Evolutionary conservation across 2,113 vertebrate genomes (phyloP).

Genomic region (Tiliqua scincoides): DNA sequence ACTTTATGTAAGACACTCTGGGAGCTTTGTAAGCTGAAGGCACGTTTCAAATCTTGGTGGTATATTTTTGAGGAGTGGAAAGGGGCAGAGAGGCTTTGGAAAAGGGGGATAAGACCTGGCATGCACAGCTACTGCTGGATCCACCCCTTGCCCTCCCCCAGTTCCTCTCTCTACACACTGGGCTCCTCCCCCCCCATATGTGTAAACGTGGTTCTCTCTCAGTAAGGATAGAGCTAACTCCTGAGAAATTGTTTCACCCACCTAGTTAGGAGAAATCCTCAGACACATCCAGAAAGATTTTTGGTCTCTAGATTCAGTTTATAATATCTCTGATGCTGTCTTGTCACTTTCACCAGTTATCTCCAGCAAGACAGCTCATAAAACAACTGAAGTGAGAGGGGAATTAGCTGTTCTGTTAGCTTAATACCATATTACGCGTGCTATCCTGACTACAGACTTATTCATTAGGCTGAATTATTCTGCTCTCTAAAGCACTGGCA

Average conservation of each 20-base stretch:
- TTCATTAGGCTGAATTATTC: conserved; percentile 32
- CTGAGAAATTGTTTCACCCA: not conserved
- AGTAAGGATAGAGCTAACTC: not conserved
- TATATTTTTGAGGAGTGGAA: too few species aligned
- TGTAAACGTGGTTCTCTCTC: not conserved
- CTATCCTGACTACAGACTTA: conserved; percentile 1
- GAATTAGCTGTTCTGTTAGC: not conserved
- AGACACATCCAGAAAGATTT: not conserved
- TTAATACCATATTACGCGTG: not conserved
- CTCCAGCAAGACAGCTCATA: not conserved
- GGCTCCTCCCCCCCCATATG: too few species aligned
- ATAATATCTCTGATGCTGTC: too few species aligned
- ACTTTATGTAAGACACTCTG: too few species aligned
- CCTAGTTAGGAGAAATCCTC: not conserved
- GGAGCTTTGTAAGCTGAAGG: too few species aligned
- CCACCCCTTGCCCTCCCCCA: too few species aligned
- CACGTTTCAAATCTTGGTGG: too few species aligned
- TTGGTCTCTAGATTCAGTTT: not conserved
- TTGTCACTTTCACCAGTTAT: not conserved
- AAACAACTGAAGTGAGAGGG: not conserved
- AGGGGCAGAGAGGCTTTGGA: too few species aligned
- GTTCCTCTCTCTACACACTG: too few species aligned
- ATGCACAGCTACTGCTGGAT: too few species aligned
- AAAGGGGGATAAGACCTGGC: too few species aligned
- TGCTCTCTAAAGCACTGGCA: not conserved